Evolutionary conservation across 2,888 invertebrate species (phyloP).

Genomic region (Ormyrus pomaceus): DNA sequence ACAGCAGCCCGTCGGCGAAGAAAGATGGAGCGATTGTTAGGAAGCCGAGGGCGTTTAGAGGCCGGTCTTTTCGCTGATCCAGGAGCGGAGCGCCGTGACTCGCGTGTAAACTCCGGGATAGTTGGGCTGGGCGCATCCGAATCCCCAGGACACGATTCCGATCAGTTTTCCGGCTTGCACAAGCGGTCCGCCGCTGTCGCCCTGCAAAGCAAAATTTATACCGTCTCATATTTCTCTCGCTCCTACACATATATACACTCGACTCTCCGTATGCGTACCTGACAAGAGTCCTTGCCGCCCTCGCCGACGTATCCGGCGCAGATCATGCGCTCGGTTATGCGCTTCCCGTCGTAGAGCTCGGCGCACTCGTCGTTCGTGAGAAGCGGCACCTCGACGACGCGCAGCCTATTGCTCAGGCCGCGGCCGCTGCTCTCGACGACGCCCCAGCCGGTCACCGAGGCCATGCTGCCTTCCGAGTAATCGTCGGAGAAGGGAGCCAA

Average conservation of each 20-base stretch:
- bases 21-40: conserved; percentile 6
- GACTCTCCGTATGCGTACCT: conserved; percentile 70
- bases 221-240: too few species aligned
- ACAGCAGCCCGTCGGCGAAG: not conserved
- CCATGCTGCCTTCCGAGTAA: conserved; percentile 62
- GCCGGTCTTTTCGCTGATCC: conserved; percentile 62
- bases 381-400: conserved; percentile 67
- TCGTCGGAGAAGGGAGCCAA: conserved; percentile 63
- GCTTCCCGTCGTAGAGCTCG: conserved; percentile 62
- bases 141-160: conserved; percentile 80
- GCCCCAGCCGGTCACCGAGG: conserved; percentile 71
- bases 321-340: conserved; percentile 79
- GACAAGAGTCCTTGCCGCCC: conserved; percentile 79
- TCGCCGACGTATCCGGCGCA: conserved; percentile 79
- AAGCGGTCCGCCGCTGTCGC: conserved; percentile 81
- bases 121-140: conserved; percentile 77
- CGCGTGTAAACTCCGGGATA: conserved; percentile 80
- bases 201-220: conserved; percentile 70
- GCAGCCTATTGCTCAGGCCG: conserved; percentile 62
- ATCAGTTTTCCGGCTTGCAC: conserved; percentile 76
- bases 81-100: conserved; percentile 69
- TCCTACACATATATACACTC: too few species aligned
- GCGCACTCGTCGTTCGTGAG: conserved; percentile 64
- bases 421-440: conserved; percentile 60
- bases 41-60: conserved; percentile 50